Percentiles rank a stretch among this genome's conserved stretches.
Conservation (phyloP, 2,888 invertebrate genomes). For the Cancer borealis region DNA sequence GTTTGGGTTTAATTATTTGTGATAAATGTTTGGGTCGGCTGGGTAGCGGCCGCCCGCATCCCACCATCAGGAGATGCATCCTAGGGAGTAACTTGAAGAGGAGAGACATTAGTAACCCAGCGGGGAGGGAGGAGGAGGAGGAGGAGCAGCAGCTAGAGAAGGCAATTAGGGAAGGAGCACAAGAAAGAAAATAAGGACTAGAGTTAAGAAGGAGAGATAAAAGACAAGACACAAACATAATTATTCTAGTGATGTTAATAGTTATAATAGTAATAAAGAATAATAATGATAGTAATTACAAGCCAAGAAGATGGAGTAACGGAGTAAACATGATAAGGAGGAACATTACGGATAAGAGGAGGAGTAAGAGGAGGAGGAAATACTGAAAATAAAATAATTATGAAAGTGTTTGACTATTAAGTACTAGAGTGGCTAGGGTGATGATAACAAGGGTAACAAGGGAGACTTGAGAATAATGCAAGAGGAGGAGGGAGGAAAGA, state of each 20-base stretch:
- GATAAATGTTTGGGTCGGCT: constrained; percentile 9
- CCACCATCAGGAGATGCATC: neutral
- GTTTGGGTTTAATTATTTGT: constrained; percentile 26
- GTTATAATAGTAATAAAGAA: neutral
- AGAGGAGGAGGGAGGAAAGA: neutral
- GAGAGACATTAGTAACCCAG: constrained; percentile 25
- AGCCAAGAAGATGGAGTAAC: too few species aligned
- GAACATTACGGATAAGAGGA: neutral
- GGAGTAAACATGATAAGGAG: neutral
- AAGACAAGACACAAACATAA: constrained; percentile 3
- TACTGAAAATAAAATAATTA: neutral
- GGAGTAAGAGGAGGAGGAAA: neutral
- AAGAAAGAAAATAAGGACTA: neutral
- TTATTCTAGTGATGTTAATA: neutral
- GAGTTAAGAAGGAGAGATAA: neutral
- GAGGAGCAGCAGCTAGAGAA: neutral
- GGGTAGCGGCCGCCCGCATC: neutral
- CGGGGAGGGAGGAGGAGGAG: neutral
- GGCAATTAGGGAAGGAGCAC: neutral
- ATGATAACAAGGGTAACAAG: constrained; percentile 2
- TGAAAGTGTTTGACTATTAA: neutral
- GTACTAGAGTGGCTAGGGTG: neutral
- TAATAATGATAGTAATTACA: neutral
- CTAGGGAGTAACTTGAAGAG: constrained; percentile 2
- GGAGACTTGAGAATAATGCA: neutral